Evolutionary conservation across 2,888 invertebrate genomes (phyloP).

Genomic region (Drosophila stalkeri): DNA sequence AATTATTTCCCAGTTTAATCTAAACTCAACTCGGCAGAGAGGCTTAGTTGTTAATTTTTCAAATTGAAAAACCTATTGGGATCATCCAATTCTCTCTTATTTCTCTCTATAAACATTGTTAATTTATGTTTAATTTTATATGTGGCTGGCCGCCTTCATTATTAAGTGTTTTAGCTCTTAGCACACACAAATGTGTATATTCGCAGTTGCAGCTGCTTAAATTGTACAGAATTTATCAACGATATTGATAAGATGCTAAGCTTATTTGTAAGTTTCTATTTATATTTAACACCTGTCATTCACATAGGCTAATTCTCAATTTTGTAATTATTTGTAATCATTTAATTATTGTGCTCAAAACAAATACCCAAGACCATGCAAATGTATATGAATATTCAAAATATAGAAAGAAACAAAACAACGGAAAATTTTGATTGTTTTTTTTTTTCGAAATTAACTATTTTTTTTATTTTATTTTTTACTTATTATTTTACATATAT

Average conservation of each 20-base stretch:
- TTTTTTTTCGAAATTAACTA: neutral
- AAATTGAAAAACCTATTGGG: constrained; percentile 55
- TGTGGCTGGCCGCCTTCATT: constrained; percentile 61
- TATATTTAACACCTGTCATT: constrained; percentile 64
- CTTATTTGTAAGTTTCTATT: constrained; percentile 70
- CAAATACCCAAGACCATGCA: constrained; percentile 19
- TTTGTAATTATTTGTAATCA: constrained; percentile 54
- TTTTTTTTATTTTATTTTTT: no score
- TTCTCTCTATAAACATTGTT: constrained; percentile 38
- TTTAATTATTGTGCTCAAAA: constrained; percentile 67
- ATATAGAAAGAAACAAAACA: constrained; percentile 38
- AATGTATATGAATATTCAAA: constrained; percentile 38
- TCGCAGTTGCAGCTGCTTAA: constrained; percentile 3
- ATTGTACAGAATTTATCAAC: constrained; percentile 58
- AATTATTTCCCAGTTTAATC: constrained; percentile 91
- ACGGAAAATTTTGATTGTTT: constrained; percentile 11
- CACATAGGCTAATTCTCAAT: constrained; percentile 49
- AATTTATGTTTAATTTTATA: constrained; percentile 37
- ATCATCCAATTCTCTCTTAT: constrained; percentile 37
- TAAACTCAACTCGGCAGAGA: constrained; percentile 78
- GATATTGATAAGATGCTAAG: constrained; percentile 45
- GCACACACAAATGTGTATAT: neutral
- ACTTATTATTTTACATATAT: neutral
- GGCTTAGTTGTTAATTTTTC: constrained; percentile 43
- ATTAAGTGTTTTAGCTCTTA: constrained; percentile 44